Evolutionary conservation across 2,888 invertebrate species (phyloP).

Genomic region (Stegana nigrithorax): DNA sequence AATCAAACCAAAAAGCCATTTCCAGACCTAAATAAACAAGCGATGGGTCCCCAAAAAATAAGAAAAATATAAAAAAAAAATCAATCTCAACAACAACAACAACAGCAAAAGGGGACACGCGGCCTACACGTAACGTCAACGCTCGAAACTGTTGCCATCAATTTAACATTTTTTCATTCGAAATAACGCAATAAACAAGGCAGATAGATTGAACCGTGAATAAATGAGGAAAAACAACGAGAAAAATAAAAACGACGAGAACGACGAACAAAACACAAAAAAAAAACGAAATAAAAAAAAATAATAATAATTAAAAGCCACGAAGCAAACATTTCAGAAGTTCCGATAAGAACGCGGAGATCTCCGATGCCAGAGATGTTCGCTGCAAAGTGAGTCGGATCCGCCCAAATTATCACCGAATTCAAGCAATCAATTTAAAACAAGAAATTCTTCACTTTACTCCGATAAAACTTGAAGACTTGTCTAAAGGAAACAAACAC

Average conservation of each 20-base stretch:
- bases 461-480: conserved; percentile 57
- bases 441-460: conserved; percentile 57
- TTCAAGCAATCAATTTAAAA: conserved; percentile 55
- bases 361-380: background rate
- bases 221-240: background rate
- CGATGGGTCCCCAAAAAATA: background rate
- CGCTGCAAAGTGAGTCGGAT: background rate
- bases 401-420: conserved; percentile 48
- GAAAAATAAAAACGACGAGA: background rate
- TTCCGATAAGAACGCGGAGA: conserved; percentile 30
- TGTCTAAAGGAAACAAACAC: too few species aligned
- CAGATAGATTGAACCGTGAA: background rate
- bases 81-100: background rate
- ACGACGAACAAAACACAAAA: background rate
- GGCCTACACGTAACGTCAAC: conserved; percentile 23
- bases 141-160: conserved; percentile 12
- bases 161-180: conserved; percentile 4
- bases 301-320: conserved; percentile 16
- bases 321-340: conserved; percentile 31
- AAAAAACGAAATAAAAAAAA: conserved; percentile 10
- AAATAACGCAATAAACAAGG: background rate
- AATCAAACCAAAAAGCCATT: conserved; percentile 9
- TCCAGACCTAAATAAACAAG: conserved; percentile 11
- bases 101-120: too few species aligned
- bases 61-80: background rate